Evolutionary conservation across 2,797 vertebrate genomes (phyloP), one percentile per base, ranked within the genome.

Genomic region (Hybognathus amarus): DNA sequence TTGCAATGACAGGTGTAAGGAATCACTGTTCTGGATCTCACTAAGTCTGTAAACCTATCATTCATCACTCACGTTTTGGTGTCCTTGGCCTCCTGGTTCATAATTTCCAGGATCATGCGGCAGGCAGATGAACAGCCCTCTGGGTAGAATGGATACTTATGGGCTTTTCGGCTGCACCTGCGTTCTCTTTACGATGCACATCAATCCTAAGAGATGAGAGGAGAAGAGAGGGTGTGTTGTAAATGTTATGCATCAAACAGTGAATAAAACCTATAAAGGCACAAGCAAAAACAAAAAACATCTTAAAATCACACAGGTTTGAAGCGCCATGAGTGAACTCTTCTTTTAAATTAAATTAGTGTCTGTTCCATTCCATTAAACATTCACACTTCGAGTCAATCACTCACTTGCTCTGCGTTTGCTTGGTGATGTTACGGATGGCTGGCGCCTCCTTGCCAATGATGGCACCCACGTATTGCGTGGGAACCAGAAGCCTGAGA

Each of bases 71-170:
- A 99, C 97, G 97, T 97, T 93, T 99, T 98, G 88, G 97, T 98
- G 93, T 98, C 97, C 92, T 98, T 98, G 4, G 97, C 97, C 89
- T 99, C 97, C 92, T 99, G 97, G 45, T 97, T 96, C 97, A 99
- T 99, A 90, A 99, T 97, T 88, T 99, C 97, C 90, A 99, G 88
- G 90, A 99, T 98, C 97, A 99, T 98, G 81, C 95, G 95, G 88
- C 97, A 98, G 38, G 97, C 97, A 0, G 97, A 91, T 0, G 97
- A 98, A 90, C 97, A 98, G 90, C 97, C 97, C 89, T 98, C 97
- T 0, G 97, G 96, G 96, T 98, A 0, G 97, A 99, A 91, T 98
- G 97, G 91, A 99, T 95, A 85, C 97, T 99, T 94, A 99, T 98
- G 8, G 97, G 97, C 91, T 99, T 99, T 87, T 99, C 97, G 0